Evolutionary conservation across 2,888 invertebrate genomes (phyloP).

Genomic region (Dugesia japonica): DNA sequence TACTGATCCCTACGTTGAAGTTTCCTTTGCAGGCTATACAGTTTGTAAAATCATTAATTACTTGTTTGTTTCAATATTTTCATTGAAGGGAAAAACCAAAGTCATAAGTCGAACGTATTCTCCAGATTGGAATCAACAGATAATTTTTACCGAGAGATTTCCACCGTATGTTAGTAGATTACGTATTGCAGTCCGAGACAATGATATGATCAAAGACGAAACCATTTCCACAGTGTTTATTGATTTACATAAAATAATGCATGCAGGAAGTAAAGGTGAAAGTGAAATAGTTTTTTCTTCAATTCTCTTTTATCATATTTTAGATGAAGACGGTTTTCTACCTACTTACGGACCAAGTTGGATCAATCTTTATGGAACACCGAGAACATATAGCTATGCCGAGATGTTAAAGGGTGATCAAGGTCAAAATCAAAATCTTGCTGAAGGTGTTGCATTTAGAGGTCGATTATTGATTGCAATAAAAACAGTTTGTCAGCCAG

Average conservation of each 20-base stretch:
- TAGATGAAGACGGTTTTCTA: neutral
- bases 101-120: slow-evolving; percentile 21
- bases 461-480: neutral
- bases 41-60: neutral
- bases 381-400: slow-evolving; percentile 2
- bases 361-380: neutral
- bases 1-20: slow-evolving; percentile 21
- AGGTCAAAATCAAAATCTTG: slow-evolving; percentile 9
- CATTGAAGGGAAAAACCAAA: neutral
- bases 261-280: neutral
- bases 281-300: no score
- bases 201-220: slow-evolving; percentile 15
- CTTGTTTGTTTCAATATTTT: neutral
- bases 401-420: neutral
- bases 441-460: neutral
- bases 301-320: no score
- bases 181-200: slow-evolving; percentile 17
- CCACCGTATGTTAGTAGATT: slow-evolving; percentile 23
- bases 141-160: slow-evolving; percentile 22
- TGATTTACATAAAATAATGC: slow-evolving; percentile 28
- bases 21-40: slow-evolving; percentile 23
- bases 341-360: neutral
- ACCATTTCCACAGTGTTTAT: slow-evolving; percentile 15
- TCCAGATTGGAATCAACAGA: slow-evolving; percentile 28
- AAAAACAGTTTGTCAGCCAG: neutral